These are phyloP conservation scores for Melanostigma gelatinosum DNA, from an alignment of 2,113 vertebrate species.

Conservation along the genomic window DNA sequence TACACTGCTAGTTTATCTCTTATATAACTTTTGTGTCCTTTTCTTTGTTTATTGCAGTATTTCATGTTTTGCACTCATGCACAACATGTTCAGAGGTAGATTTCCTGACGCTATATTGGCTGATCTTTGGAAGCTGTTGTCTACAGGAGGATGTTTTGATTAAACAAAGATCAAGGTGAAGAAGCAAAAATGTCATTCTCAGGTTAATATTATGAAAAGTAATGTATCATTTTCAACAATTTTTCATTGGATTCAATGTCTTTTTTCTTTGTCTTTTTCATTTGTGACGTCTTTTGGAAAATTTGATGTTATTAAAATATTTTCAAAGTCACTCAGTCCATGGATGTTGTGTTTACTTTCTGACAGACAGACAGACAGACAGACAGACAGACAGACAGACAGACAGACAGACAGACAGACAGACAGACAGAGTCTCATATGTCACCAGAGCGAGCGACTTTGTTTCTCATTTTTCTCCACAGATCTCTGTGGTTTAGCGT, in stretches of 20 bases:
- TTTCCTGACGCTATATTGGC: constrained; percentile 23
- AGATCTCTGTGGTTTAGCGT: constrained; percentile 59
- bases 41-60: constrained; percentile 30
- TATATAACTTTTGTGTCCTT: constrained; percentile 43
- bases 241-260: constrained; percentile 7
- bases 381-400: neutral
- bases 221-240: neutral
- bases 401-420: neutral
- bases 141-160: neutral
- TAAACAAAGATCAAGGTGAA: neutral
- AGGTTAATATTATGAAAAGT: constrained; percentile 54
- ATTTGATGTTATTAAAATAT: constrained; percentile 59
- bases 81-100: constrained; percentile 22
- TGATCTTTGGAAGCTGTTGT: constrained; percentile 12
- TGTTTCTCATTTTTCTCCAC: constrained; percentile 47
- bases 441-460: constrained; percentile 43
- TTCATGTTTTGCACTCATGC: constrained; percentile 49
- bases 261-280: constrained; percentile 18
- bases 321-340: constrained; percentile 6
- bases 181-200: constrained; percentile 51
- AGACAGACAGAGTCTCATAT: no score
- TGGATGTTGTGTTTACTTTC: constrained; percentile 13
- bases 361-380: neutral
- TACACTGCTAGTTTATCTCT: constrained; percentile 29
- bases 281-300: constrained; percentile 37